These are phyloP conservation scores for Antheraea mylitta DNA, from an alignment of 1,140 invertebrate genomes.

Conservation along the genomic window DNA sequence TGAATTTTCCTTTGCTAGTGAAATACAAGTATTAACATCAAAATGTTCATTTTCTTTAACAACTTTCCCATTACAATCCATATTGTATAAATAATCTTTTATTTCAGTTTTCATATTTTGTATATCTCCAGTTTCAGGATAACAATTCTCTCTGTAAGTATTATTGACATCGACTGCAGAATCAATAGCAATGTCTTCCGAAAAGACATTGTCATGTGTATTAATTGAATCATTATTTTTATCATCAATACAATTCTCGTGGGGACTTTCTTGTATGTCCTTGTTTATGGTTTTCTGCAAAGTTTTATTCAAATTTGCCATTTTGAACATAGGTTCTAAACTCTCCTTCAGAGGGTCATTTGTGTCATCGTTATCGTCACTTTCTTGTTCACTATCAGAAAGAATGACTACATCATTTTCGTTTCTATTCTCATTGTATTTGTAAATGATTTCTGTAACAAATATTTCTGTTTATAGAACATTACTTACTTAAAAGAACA, in stretches of 20 bases:
- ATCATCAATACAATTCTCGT: neutral
- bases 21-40: neutral
- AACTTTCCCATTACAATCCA: neutral
- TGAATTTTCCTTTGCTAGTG: neutral
- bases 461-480: conserved; percentile 7
- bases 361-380: conserved; percentile 37
- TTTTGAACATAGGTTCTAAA: conserved; percentile 57
- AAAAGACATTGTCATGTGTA: neutral
- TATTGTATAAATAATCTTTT: neutral
- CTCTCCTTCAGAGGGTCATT: conserved; percentile 48
- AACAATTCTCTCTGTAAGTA: neutral
- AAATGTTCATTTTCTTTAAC: neutral
- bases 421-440: conserved; percentile 21
- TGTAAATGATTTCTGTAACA: conserved; percentile 44
- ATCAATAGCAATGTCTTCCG: neutral
- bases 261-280: neutral
- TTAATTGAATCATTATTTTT: neutral
- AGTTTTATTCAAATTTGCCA: conserved; percentile 48
- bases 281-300: neutral
- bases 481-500: too few species aligned
- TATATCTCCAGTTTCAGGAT: neutral
- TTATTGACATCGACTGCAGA: neutral
- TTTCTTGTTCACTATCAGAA: conserved; percentile 45
- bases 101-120: neutral
- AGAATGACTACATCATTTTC: conserved; percentile 39